Evolutionary conservation across 2,888 invertebrate species (phyloP).

Genomic region (Pachymerium ferrugineum): DNA sequence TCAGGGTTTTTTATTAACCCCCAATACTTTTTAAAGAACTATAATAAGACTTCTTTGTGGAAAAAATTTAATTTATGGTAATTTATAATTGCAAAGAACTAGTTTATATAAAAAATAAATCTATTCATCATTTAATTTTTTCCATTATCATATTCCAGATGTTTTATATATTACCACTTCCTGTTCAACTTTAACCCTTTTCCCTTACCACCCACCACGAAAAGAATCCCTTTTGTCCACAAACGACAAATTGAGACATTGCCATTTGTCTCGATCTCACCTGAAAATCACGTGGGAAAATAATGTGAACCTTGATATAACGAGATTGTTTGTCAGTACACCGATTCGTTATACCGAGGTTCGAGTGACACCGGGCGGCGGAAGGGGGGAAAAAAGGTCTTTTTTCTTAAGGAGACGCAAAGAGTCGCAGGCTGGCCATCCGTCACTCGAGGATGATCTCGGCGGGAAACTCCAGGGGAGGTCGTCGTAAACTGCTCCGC

Average conservation of each 20-base stretch:
- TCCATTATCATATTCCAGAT: no score
- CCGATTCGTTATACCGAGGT: background rate
- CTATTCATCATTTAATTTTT: no score
- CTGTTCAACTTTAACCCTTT: no score
- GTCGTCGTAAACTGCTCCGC: background rate
- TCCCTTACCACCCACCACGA: no score
- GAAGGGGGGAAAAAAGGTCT: background rate
- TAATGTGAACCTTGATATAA: background rate
- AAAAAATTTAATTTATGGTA: no score
- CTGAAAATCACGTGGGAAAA: conserved; percentile 8
- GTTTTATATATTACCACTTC: no score
- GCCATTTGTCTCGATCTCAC: background rate
- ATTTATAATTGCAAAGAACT: no score
- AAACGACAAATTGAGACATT: background rate
- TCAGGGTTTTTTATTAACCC: no score
- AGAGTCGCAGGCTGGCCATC: background rate
- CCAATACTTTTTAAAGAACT: no score
- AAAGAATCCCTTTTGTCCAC: no score
- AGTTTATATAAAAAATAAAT: no score
- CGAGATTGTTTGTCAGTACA: background rate
- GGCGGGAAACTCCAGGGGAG: background rate
- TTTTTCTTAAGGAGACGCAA: background rate
- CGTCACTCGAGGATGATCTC: conserved; percentile 1
- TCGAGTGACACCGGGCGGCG: background rate
- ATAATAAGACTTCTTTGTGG: no score